A percentile compares a stretch with the other conserved stretches of the same genome.
These are phyloP conservation scores for Drosophila arizonae DNA, from an alignment of 1,140 invertebrate species.

Conservation along the genomic window DNA sequence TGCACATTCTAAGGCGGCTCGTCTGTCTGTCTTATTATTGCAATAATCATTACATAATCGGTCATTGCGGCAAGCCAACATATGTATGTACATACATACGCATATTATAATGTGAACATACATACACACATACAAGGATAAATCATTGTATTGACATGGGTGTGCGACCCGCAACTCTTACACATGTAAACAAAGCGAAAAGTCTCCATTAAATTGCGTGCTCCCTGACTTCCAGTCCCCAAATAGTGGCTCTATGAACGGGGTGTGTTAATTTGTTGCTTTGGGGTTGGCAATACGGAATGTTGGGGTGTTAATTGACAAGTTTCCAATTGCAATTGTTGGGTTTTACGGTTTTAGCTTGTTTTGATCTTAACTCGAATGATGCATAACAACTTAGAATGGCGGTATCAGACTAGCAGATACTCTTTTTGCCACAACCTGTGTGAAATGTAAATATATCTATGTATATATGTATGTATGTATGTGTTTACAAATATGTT, in stretches of 20 bases:
- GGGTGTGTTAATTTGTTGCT: constrained; percentile 17
- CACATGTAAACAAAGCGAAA: constrained; percentile 24
- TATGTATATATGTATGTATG: too few relatives aligned
- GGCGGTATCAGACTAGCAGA: background rate
- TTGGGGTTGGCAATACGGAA: background rate
- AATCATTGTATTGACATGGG: constrained; percentile 2
- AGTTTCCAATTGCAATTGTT: too few relatives aligned
- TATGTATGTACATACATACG: background rate
- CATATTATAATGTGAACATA: background rate
- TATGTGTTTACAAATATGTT: background rate
- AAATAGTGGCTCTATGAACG: too few relatives aligned
- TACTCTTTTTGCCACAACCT: background rate
- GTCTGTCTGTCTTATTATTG: constrained; percentile 50
- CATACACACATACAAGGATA: background rate
- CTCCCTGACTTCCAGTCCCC: background rate
- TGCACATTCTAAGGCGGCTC: constrained; percentile 29
- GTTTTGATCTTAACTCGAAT: background rate
- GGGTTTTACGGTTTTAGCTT: background rate
- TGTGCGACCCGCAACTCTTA: background rate
- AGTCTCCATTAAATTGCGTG: constrained; percentile 32
- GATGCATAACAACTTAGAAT: too few relatives aligned
- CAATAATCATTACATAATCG: constrained; percentile 62
- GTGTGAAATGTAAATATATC: background rate
- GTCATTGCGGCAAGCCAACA: constrained; percentile 38
- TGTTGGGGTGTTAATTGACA: constrained; percentile 16